These are phyloP conservation scores for Siphamia tubifer DNA, from an alignment of 2,113 vertebrate genomes.

Conservation along the genomic window DNA sequence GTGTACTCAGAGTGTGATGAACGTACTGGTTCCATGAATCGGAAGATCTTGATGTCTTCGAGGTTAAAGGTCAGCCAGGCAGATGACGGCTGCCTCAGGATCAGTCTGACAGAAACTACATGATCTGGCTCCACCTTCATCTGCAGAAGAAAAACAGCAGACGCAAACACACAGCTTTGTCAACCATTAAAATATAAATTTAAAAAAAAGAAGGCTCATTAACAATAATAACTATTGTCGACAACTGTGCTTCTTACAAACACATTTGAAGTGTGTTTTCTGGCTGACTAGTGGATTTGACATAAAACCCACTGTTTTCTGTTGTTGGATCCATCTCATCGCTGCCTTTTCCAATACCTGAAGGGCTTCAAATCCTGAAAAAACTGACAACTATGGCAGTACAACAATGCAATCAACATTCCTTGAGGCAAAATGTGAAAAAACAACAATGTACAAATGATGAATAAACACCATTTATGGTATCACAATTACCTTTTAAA, in stretches of 20 bases:
- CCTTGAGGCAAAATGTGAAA: neutral
- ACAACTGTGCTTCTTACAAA: no score
- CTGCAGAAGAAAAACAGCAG: conserved; percentile 64
- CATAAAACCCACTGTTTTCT: no score
- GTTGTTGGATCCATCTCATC: no score
- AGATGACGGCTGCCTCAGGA: conserved; percentile 90
- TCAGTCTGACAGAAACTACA: conserved; percentile 85
- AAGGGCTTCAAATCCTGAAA: neutral
- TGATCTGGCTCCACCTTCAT: conserved; percentile 86
- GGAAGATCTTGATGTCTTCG: conserved; percentile 85
- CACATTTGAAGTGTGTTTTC: no score
- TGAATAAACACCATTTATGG: neutral
- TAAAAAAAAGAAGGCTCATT: no score
- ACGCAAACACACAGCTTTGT: no score
- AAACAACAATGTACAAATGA: neutral
- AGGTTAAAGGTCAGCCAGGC: conserved; percentile 89
- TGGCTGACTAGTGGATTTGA: no score
- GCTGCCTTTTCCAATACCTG: no score
- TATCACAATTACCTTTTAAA: neutral
- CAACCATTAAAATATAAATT: no score
- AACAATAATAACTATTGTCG: no score
- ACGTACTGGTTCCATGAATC: conserved; percentile 79
- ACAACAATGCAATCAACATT: neutral
- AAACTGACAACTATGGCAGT: neutral
- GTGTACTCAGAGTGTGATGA: neutral